Conservation (phyloP, 2,113 vertebrate genomes). For the Silurus glanis region DNA sequence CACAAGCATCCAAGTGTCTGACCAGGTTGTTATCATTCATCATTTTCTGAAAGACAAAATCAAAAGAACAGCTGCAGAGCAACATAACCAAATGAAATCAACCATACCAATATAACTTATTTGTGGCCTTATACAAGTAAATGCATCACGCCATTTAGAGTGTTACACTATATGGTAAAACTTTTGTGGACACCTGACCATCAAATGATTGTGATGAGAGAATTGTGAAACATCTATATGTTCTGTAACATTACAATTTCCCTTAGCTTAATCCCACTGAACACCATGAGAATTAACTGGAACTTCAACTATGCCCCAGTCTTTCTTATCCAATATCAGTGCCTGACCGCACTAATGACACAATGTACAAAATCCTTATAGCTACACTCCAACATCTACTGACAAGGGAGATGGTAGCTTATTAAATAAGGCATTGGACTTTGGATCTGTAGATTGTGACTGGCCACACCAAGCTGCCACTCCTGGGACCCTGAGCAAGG, state of each 20-base stretch:
- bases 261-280: background rate
- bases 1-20: conserved; percentile 95
- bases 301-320: background rate
- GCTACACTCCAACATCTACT: background rate
- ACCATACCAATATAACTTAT: background rate
- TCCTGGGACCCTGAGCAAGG: too few species aligned
- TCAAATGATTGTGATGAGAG: too few species aligned
- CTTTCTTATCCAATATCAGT: background rate
- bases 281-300: background rate
- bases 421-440: too few species aligned
- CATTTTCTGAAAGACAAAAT: conserved; percentile 86
- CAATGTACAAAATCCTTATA: background rate
- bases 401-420: background rate
- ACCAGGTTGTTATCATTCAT: conserved; percentile 99
- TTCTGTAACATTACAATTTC: background rate
- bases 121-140: background rate
- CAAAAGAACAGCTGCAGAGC: background rate
- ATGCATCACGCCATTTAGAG: background rate
- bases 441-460: too few species aligned
- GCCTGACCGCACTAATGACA: background rate
- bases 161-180: background rate
- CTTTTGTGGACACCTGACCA: background rate
- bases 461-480: too few species aligned
- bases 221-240: too few species aligned
- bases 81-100: background rate